A percentile compares a stretch with the other conserved stretches of the same genome.
Conservation (phyloP, 2,797 vertebrate genomes). For the Tokudaia muenninki region DNA sequence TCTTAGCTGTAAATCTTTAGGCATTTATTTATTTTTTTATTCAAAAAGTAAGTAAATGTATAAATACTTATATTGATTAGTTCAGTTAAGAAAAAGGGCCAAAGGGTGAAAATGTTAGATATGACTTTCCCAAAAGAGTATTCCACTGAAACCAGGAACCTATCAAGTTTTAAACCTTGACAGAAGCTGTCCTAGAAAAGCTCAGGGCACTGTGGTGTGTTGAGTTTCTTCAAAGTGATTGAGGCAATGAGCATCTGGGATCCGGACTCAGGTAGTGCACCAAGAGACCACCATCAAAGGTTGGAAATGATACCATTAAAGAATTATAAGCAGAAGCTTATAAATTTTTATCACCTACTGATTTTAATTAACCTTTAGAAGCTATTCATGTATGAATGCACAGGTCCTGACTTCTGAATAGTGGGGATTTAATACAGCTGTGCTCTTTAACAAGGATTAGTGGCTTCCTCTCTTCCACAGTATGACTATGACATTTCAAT, state of each 20-base stretch:
- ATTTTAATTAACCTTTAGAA: constrained; percentile 91
- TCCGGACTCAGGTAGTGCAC: constrained; percentile 53
- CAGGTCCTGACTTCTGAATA: constrained; percentile 83
- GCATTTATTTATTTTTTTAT: background rate
- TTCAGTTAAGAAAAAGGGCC: constrained; percentile 5
- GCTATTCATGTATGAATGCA: constrained; percentile 82
- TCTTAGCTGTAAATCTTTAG: background rate
- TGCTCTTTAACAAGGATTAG: constrained; percentile 85
- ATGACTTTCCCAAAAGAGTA: background rate
- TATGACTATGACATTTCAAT: constrained; percentile 86
- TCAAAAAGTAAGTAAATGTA: background rate
- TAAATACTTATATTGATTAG: background rate
- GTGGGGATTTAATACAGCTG: constrained; percentile 78
- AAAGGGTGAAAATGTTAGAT: background rate
- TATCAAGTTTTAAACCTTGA: background rate
- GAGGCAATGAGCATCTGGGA: constrained; percentile 68
- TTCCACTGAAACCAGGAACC: background rate
- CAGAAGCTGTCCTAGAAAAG: constrained; percentile 35
- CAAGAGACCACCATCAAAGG: constrained; percentile 77
- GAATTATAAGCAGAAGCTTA: constrained; percentile 87
- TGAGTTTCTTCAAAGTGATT: constrained; percentile 50
- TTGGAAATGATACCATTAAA: constrained; percentile 86
- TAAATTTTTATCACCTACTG: constrained; percentile 87
- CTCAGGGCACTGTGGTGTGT: constrained; percentile 60
- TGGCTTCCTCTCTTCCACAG: constrained; percentile 76